Percentiles rank a stretch among this genome's conserved stretches.
phyloP scores from a whole-genome alignment of 2,797 vertebrate species.

The Oryzias dopingdopingensis region DNA sequence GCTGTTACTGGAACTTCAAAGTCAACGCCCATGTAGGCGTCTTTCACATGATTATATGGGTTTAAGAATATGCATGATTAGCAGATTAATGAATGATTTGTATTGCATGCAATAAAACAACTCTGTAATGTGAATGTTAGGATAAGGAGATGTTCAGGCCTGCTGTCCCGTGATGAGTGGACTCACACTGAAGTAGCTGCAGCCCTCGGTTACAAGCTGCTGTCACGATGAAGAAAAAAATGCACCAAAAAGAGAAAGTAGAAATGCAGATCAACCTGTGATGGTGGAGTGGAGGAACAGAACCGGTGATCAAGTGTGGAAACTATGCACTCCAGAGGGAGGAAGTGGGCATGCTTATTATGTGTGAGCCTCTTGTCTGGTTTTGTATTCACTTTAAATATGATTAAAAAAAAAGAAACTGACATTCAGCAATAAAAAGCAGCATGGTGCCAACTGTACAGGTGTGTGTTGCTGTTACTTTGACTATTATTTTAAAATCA shows the following conservation, averaged over 20 bases:
- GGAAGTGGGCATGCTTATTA: constrained; percentile 75
- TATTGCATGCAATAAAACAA: constrained; percentile 85
- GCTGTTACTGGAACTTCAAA: constrained; percentile 58
- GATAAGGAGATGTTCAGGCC: constrained; percentile 49
- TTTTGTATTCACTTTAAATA: constrained; percentile 74
- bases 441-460: constrained; percentile 81
- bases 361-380: constrained; percentile 75
- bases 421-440: constrained; percentile 84
- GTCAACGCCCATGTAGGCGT: constrained; percentile 65
- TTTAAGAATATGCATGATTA: constrained; percentile 78
- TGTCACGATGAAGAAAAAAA: neutral
- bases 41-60: constrained; percentile 64
- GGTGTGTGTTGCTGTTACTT: constrained; percentile 20
- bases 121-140: constrained; percentile 74
- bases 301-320: constrained; percentile 62
- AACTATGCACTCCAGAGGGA: constrained; percentile 84
- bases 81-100: constrained; percentile 73
- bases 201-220: constrained; percentile 16
- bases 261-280: constrained; percentile 30
- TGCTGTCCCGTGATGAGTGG: constrained; percentile 21
- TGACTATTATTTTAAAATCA: neutral
- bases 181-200: constrained; percentile 33
- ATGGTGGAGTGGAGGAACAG: constrained; percentile 16
- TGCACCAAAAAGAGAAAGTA: neutral
- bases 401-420: constrained; percentile 59